Evolutionary conservation across 2,797 vertebrate species (phyloP).

Genomic region (Melopsittacus undulatus): DNA sequence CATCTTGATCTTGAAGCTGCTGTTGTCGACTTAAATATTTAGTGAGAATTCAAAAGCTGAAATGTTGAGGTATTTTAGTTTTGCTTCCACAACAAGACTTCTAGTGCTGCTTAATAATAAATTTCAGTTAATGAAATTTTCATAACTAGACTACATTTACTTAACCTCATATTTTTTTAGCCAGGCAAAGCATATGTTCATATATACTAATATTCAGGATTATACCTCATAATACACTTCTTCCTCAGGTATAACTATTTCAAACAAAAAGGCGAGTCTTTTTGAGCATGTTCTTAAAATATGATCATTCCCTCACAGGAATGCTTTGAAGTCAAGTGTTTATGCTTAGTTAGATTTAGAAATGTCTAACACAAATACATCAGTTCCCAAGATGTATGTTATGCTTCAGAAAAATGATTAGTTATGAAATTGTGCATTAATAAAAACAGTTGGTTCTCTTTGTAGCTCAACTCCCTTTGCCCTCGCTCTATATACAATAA

Average conservation of each 20-base stretch:
- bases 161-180: neutral
- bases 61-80: neutral
- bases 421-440: constrained; percentile 67
- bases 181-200: neutral
- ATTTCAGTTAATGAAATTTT: neutral
- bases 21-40: neutral
- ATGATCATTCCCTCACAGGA: constrained; percentile 11
- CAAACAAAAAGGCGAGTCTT: neutral
- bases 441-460: constrained; percentile 64
- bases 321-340: constrained; percentile 70
- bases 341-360: constrained; percentile 51
- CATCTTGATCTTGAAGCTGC: neutral
- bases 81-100: neutral
- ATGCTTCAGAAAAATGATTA: constrained; percentile 16
- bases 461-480: constrained; percentile 56
- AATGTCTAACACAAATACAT: constrained; percentile 61
- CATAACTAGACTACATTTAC: neutral
- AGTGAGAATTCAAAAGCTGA: neutral
- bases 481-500: constrained; percentile 54
- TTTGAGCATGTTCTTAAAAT: constrained; percentile 23
- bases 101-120: neutral
- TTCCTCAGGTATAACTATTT: neutral
- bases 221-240: neutral
- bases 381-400: constrained; percentile 39
- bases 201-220: neutral